phyloP scores from a whole-genome alignment of 2,888 invertebrate species.

The Caenorhabditis panamensis region DNA sequence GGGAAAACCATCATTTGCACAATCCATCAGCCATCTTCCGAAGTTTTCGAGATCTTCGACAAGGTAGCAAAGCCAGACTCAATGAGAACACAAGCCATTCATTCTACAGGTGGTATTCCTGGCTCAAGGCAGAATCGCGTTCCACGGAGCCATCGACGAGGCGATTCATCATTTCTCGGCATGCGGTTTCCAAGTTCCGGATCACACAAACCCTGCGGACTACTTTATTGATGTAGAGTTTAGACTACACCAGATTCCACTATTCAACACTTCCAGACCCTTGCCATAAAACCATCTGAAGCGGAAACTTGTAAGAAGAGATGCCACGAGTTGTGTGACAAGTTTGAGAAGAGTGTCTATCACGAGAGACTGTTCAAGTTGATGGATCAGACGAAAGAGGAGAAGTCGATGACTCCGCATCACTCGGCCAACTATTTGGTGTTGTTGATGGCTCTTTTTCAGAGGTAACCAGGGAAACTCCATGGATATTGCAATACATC shows the following conservation, averaged over 20 bases:
- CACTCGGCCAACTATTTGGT: constrained; percentile 37
- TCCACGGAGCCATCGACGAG: constrained; percentile 88
- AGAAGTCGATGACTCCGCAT: constrained; percentile 54
- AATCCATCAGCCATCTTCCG: constrained; percentile 95
- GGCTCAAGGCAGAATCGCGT: constrained; percentile 92
- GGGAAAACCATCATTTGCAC: constrained; percentile 94
- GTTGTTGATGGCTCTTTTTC: constrained; percentile 50
- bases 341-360: constrained; percentile 58
- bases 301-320: constrained; percentile 88
- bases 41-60: constrained; percentile 91
- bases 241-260: no score
- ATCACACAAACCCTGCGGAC: constrained; percentile 82
- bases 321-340: constrained; percentile 75
- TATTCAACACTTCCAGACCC: constrained; percentile 82
- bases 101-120: constrained; percentile 85
- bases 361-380: constrained; percentile 36
- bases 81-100: neutral
- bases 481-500: neutral
- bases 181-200: constrained; percentile 75
- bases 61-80: constrained; percentile 81
- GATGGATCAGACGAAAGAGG: constrained; percentile 56
- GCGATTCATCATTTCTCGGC: constrained; percentile 88
- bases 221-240: constrained; percentile 79
- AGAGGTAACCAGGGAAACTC: constrained; percentile 24
- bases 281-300: constrained; percentile 90